Base-by-base conservation (phyloP, 1,140 invertebrate genomes). In the Schlechtendalia chinensis region DNA sequence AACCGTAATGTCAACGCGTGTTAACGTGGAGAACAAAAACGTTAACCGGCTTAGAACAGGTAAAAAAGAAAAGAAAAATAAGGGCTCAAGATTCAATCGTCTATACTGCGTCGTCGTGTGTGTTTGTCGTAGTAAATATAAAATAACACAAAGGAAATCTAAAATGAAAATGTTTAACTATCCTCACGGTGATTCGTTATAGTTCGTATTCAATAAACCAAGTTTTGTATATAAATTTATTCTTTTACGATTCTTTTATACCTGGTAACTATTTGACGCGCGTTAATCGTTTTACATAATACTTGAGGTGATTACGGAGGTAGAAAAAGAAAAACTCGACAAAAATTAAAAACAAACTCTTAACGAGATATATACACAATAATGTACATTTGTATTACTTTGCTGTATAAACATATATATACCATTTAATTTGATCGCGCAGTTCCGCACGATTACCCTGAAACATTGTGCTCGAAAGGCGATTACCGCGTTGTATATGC, bases 281-380 rank as follows among this genome's bases (percentile, higher is more conserved):
- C 27, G 10, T 65, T 65, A 39, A 65, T 65, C 61, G 29, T 19
- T 65, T 65, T 1, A 65, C 10, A 65, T n/a, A n/a, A n/a, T 65
- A 39, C 19, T n/a, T 5, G 19, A 65, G 61, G 32, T 65, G 17
- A 65, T 65, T 65, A 39, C 17, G 29, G 39, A 65, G 5, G 10
- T 12, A 53, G 50, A 53, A 53, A 16, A 53, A 53, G 16, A n/a
- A n/a, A n/a, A n/a, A n/a, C n/a, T n/a, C n/a, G n/a, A n/a, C n/a
- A 53, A 53, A 53, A 53, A 2, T 32, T 19, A 32, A 65, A n/a
- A 32, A 65, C 17, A n/a, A 19, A 65, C 2, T 65, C 2, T 3
- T 14, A 39, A 29, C 8, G 6, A 65, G 17, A 12, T 17, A 22
- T n/a, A 24, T 3, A 22, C 24, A 58, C 10, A n/a, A 58, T 10